These are phyloP conservation scores for Musca vetustissima DNA, from an alignment of 1,140 invertebrate species.

Conservation along the genomic window DNA sequence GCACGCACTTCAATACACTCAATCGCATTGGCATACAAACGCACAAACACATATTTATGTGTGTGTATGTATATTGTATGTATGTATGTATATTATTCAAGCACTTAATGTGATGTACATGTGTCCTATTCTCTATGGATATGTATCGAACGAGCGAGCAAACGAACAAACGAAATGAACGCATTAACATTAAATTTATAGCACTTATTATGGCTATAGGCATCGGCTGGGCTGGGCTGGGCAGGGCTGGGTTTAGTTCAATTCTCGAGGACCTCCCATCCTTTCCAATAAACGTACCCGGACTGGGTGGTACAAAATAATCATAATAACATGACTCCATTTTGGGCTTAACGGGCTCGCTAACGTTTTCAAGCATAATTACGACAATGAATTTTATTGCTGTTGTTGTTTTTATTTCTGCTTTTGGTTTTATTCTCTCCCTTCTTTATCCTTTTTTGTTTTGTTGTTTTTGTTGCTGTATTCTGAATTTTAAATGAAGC, in stretches of 20 bases:
- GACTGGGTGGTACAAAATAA: too few species aligned
- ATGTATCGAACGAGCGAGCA: not conserved
- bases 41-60: not conserved
- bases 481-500: conserved; percentile 23
- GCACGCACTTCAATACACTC: not conserved
- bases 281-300: too few species aligned
- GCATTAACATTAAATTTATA: conserved; percentile 20
- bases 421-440: not conserved
- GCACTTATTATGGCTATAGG: conserved; percentile 14
- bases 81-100: too few species aligned
- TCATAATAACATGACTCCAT: not conserved
- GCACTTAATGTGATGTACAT: not conserved
- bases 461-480: conserved; percentile 9
- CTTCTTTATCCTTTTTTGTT: not conserved
- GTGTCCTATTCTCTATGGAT: not conserved
- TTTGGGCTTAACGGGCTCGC: not conserved
- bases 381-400: not conserved
- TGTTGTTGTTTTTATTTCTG: not conserved
- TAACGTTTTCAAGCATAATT: conserved; percentile 22
- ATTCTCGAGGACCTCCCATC: too few species aligned
- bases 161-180: not conserved
- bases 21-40: not conserved
- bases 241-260: too few species aligned
- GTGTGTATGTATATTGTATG: too few species aligned
- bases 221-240: not conserved